Percentiles rank a stretch among this genome's conserved stretches.
Conservation (phyloP, 2,113 vertebrate genomes). For the Nothoprocta perdicaria region DNA sequence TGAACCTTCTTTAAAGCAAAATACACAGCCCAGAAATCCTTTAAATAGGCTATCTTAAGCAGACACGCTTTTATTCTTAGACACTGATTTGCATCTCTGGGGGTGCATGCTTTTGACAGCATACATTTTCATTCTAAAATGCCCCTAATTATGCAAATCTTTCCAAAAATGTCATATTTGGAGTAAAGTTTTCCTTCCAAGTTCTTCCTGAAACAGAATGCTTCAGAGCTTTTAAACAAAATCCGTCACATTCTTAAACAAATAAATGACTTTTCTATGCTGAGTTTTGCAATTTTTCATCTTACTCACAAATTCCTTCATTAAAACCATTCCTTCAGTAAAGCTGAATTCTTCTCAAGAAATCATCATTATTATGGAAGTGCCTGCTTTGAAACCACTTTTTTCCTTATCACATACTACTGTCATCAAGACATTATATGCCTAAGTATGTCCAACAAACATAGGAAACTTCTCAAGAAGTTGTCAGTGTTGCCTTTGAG, state of each 20-base stretch:
- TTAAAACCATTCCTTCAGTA: not conserved
- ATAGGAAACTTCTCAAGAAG: not conserved
- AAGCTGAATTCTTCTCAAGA: not conserved
- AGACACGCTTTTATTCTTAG: not conserved
- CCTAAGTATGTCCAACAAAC: not conserved
- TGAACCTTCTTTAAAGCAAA: not conserved
- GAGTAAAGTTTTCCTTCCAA: not conserved
- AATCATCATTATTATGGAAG: not conserved
- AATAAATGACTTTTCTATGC: not conserved
- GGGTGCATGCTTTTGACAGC: not conserved
- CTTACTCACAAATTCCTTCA: not conserved
- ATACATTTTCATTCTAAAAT: not conserved
- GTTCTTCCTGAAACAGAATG: not conserved
- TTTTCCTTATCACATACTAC: rapidly evolving
- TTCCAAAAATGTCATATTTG: rapidly evolving
- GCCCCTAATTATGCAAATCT: not conserved
- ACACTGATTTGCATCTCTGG: not conserved
- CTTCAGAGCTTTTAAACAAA: not conserved
- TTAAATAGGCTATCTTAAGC: not conserved
- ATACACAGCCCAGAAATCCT: not conserved
- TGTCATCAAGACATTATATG: not conserved
- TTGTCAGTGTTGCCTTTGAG: not conserved
- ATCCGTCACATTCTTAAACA: not conserved
- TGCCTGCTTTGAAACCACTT: rapidly evolving
- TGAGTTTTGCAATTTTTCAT: not conserved